Evolutionary conservation across 2,797 vertebrate species (phyloP).

Genomic region (Melanotaenia nigrans): DNA sequence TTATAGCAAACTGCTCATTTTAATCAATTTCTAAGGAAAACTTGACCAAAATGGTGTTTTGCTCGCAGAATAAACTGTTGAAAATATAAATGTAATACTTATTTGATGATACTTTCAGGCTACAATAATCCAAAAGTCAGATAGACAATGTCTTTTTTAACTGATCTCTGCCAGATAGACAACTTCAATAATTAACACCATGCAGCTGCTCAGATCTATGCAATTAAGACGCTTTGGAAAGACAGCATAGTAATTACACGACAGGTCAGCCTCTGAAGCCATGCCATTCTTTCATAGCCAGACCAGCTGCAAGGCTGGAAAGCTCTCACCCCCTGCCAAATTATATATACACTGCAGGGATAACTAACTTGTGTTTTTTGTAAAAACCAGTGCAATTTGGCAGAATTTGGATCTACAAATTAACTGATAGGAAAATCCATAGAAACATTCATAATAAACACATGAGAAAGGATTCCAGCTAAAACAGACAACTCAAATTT

Average conservation of each 20-base stretch:
- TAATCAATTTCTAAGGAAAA: too few species aligned
- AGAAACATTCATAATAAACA: too few species aligned
- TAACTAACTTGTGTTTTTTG: background rate
- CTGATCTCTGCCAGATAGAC: constrained; percentile 31
- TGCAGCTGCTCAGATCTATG: constrained; percentile 70
- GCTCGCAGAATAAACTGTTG: background rate
- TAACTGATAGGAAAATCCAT: too few species aligned
- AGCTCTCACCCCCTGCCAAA: constrained; percentile 17
- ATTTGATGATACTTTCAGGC: background rate
- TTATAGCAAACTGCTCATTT: too few species aligned
- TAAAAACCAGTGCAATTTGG: too few species aligned
- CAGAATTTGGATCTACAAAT: too few species aligned
- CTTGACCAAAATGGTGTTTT: background rate
- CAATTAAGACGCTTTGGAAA: constrained; percentile 67
- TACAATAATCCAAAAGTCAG: background rate
- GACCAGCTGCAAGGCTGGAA: constrained; percentile 59
- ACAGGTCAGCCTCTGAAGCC: constrained; percentile 55
- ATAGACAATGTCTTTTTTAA: constrained; percentile 20
- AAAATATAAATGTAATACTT: background rate
- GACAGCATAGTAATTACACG: constrained; percentile 75
- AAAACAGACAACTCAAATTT: too few species aligned
- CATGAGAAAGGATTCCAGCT: too few species aligned
- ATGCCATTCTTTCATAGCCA: constrained; percentile 53
- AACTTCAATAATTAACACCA: constrained; percentile 37
- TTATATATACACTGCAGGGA: background rate